Conservation (phyloP, 2,888 invertebrate species). For the Antheraea yamamai region DNA sequence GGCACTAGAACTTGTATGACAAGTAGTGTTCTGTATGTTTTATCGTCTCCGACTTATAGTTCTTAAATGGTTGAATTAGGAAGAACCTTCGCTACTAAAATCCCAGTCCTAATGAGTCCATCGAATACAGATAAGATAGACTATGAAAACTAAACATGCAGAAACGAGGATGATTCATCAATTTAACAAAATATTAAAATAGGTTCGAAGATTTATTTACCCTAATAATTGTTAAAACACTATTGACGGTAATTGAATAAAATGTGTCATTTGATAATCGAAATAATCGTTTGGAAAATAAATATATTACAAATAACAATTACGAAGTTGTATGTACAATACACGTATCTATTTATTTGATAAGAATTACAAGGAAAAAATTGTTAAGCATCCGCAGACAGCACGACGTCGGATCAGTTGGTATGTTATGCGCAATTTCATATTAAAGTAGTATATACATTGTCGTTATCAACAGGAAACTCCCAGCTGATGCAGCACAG, state of each 20-base stretch:
- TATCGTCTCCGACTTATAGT: neutral
- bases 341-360: neutral
- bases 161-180: neutral
- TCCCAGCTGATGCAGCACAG: conserved; percentile 55
- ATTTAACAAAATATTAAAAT: too few species aligned
- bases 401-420: conserved; percentile 1
- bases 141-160: too few species aligned
- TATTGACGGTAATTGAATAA: neutral
- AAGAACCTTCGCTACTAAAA: neutral
- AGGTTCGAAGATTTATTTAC: too few species aligned
- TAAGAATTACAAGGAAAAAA: conserved; percentile 8
- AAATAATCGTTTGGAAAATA: neutral
- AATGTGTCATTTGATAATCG: neutral
- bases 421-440: conserved; percentile 24
- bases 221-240: neutral
- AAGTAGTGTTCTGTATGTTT: neutral
- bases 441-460: conserved; percentile 21
- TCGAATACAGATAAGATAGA: neutral
- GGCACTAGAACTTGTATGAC: neutral
- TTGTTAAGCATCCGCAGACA: conserved; percentile 6
- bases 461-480: conserved; percentile 62
- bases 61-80: too few species aligned
- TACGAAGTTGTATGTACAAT: neutral
- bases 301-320: neutral
- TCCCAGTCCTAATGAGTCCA: neutral